A percentile compares a stretch with the other conserved stretches of the same genome.
These are phyloP conservation scores for Actinostola sp. DNA, from an alignment of 92 coral and sea anemone genomes.

Conservation along the genomic window DNA sequence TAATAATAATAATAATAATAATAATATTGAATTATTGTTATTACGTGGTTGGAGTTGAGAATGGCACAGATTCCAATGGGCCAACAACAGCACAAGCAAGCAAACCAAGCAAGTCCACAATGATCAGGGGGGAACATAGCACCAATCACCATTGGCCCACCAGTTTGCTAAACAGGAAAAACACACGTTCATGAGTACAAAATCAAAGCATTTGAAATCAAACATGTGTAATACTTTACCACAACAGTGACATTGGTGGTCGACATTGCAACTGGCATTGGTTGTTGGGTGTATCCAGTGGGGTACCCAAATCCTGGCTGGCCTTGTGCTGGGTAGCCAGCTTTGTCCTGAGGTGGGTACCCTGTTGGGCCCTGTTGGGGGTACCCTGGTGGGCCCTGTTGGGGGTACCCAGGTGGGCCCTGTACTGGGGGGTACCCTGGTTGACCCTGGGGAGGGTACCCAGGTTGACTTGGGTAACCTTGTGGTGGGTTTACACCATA, in stretches of 20 bases:
- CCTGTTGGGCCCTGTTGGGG: background rate
- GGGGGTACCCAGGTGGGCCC: too few relatives aligned
- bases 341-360: background rate
- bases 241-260: slow-evolving; percentile 13
- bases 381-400: slow-evolving; percentile 13
- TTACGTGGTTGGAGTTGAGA: too few relatives aligned
- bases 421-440: slow-evolving; percentile 39
- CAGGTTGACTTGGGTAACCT: slow-evolving; percentile 11
- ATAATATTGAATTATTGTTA: too few relatives aligned
- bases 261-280: background rate
- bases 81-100: too few relatives aligned
- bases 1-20: too few relatives aligned
- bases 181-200: background rate
- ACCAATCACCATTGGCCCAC: too few relatives aligned
- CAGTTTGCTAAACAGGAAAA: background rate
- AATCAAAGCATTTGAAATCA: background rate
- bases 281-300: background rate
- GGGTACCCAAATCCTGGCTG: too few relatives aligned
- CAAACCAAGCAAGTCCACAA: too few relatives aligned
- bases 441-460: slow-evolving; percentile 31
- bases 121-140: too few relatives aligned
- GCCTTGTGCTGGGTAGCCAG: background rate
- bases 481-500: too few relatives aligned
- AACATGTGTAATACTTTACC: background rate
- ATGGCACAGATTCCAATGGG: too few relatives aligned